Evolutionary conservation across 2,888 invertebrate genomes (phyloP), one percentile per base, ranked within the genome.

Genomic region (Amitus sp.): DNA sequence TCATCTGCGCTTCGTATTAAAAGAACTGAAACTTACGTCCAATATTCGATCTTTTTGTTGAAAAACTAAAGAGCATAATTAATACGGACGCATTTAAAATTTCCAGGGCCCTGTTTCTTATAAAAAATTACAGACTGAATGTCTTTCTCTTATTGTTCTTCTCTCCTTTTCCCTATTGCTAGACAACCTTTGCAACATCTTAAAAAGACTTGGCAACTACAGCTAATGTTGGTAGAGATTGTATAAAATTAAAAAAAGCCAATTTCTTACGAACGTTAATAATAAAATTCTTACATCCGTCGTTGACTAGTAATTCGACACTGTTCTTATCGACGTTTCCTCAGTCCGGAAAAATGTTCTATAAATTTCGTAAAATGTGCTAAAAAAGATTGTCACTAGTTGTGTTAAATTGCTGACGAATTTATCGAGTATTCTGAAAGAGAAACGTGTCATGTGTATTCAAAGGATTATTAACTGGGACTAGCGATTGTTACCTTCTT

Each of bases 71-170:
- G n/a, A n/a, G n/a, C n/a, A n/a, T n/a, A n/a, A n/a, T n/a, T n/a
- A n/a, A n/a, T n/a, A n/a, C n/a, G n/a, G n/a, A n/a, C n/a, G n/a
- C n/a, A n/a, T n/a, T n/a, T n/a, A n/a, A n/a, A n/a, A n/a, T n/a
- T n/a, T n/a, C n/a, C n/a, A n/a, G n/a, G n/a, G n/a, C n/a, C 43
- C 33, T 54, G 67, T 58, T 43, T 68, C 65, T 70, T 74, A 74
- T 75, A 74, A 77, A 80, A 74, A 79, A 74, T 72, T 77, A 76
- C 67, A 68, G 75, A 74, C 73, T 74, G 73, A 75, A 70, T 76
- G 75, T 75, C 76, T 65, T 73, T n/a, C 58, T 73, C 70, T 67
- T 68, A 68, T 69, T 73, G 20, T 70, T 54, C 60, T 28, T 62
- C 55, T 65, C 53, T 68, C 64, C 60, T 20, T 56, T 47, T 65